Evolutionary conservation across 1,140 invertebrate species (phyloP), one percentile per base, ranked within the genome.

Genomic region (Drosophila malerkotliana): DNA sequence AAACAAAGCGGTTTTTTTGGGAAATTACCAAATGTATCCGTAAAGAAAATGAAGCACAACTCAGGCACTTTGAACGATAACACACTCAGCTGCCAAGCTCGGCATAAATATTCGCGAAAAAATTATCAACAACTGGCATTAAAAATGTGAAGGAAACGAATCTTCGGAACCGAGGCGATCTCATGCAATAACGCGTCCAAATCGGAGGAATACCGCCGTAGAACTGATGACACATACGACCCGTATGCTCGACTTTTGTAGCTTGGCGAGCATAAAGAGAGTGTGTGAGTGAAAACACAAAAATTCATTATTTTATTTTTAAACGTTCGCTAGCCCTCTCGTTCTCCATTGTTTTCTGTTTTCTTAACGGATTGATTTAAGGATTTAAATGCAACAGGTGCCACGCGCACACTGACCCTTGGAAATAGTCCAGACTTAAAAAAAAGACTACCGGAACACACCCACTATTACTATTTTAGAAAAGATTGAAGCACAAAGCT

Each of bases 321-420:
- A 82, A 85, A 78, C 61, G 59, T 57, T 39, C 58, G 60, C 64
- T 74, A 47, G 58, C 18, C 24, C 28, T 54, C 58, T 60, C 60
- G 59, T 72, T 75, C 34, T 81, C 30, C 39, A 63, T 66, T 75
- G 69, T 68, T 63, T 62, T 48, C 34, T 39, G 41, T 68, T 26
- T 53, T 59, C 34, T 53, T 14, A 37, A 10, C 37, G 39, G 47
- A 87, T 87, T 87, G 78, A 81, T 87, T 85, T 87, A 79, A 79
- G 53, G 82, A 85, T 82, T 85, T 62, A 48, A 71, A 37, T 67
- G 78, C 57, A 85, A 85, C 82, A 87, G 61, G 78, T 85, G 76
- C 56, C 48, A n/a, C 39, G 56, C 60, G 71, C 59, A 55, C 55
- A 52, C 51, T 15, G n/a, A 21, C 26, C n/a, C 28, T 41, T 24